Evolutionary conservation across 2,888 invertebrate species (phyloP).

Genomic region (Eretmocerus hayati): DNA sequence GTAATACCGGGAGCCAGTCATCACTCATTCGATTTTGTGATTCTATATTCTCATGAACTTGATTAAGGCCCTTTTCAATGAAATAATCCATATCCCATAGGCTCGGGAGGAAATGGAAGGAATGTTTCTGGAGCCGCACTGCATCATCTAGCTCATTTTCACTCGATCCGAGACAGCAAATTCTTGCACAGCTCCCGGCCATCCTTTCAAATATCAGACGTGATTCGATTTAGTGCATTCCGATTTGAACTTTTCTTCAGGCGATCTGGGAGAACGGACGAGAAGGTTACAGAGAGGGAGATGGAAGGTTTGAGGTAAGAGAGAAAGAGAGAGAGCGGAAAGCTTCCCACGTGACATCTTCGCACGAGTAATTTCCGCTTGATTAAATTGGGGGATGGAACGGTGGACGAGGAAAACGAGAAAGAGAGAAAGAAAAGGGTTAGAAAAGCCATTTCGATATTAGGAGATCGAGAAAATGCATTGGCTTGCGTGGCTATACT

Average conservation of each 20-base stretch:
- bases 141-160: no score
- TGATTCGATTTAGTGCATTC: conserved; percentile 45
- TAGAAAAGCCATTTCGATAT: conserved; percentile 3
- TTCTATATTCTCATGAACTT: no score
- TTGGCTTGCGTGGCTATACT: not conserved
- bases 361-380: conserved; percentile 41
- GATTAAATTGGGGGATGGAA: conserved; percentile 28
- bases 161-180: no score
- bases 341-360: conserved; percentile 33
- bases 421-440: conserved; percentile 18
- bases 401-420: conserved; percentile 3
- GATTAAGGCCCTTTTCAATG: no score
- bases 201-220: conserved; percentile 31
- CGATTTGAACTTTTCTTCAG: conserved; percentile 43
- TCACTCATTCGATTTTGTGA: no score
- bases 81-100: no score
- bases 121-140: conserved; percentile 8
- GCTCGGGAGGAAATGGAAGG: conserved; percentile 19
- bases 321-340: not conserved
- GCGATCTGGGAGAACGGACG: not conserved
- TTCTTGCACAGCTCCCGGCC: conserved; percentile 6
- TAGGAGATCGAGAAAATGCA: conserved; percentile 5
- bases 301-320: no score
- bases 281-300: no score
- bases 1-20: no score